Evolutionary conservation across 1,140 invertebrate genomes (phyloP).

Genomic region (Drosophila mauritiana): DNA sequence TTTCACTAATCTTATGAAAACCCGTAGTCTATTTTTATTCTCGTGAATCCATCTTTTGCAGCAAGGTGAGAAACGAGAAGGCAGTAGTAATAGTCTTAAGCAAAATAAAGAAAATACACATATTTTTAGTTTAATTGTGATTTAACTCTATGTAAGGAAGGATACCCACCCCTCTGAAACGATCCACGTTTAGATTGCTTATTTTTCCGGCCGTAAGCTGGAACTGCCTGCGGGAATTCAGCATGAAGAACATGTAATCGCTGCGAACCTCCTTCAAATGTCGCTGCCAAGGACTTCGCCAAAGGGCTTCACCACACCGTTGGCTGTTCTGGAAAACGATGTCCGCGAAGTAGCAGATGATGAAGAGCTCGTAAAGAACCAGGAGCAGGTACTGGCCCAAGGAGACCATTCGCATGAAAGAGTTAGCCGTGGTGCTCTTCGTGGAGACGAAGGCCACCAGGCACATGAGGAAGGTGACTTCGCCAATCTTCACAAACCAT

Average conservation of each 20-base stretch:
- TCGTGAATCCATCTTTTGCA: slow-evolving; percentile 73
- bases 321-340: slow-evolving; percentile 72
- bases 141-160: background rate
- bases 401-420: slow-evolving; percentile 68
- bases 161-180: slow-evolving; percentile 56
- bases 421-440: slow-evolving; percentile 71
- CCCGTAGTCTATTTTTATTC: slow-evolving; percentile 28
- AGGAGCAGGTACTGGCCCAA: slow-evolving; percentile 70
- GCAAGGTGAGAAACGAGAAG: slow-evolving; percentile 75
- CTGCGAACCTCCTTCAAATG: slow-evolving; percentile 62
- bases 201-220: slow-evolving; percentile 76
- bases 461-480: slow-evolving; percentile 76
- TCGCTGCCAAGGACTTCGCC: slow-evolving; percentile 74
- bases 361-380: slow-evolving; percentile 69
- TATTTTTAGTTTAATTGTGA: background rate
- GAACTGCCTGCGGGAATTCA: slow-evolving; percentile 60
- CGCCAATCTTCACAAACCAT: slow-evolving; percentile 75
- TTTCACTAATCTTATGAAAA: slow-evolving; percentile 15
- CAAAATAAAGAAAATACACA: background rate
- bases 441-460: slow-evolving; percentile 71
- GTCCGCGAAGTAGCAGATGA: slow-evolving; percentile 79
- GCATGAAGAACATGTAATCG: slow-evolving; percentile 68
- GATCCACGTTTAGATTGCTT: slow-evolving; percentile 68
- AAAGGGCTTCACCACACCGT: slow-evolving; percentile 71
- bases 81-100: slow-evolving; percentile 79